Evolutionary conservation across 2,888 invertebrate genomes (phyloP).

Genomic region (Nemurella pictetii): DNA sequence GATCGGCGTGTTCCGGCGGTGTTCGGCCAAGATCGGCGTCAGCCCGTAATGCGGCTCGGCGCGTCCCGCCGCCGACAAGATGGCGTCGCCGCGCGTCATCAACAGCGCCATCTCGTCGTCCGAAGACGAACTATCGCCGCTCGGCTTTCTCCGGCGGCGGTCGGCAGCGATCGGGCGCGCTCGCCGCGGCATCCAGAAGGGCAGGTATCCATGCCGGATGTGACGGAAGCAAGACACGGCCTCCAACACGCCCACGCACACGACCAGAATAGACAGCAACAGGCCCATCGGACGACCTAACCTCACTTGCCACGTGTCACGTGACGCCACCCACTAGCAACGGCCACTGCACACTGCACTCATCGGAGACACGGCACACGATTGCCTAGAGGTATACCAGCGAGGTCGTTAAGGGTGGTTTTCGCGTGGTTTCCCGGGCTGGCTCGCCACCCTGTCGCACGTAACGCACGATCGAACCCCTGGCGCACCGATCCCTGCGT

Average conservation of each 20-base stretch:
- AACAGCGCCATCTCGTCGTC: constrained; percentile 29
- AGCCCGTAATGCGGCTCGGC: constrained; percentile 22
- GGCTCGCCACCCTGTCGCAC: too few relatives aligned
- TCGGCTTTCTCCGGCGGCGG: constrained; percentile 40
- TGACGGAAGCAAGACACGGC: constrained; percentile 62
- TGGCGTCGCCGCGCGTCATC: neutral
- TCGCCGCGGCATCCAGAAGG: constrained; percentile 33
- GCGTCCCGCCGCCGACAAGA: neutral
- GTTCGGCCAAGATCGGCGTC: constrained; percentile 31
- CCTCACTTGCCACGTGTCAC: too few relatives aligned
- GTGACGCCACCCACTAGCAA: too few relatives aligned
- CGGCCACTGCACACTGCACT: neutral
- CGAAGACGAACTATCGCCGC: constrained; percentile 21
- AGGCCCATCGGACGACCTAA: constrained; percentile 67
- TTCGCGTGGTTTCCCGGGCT: too few relatives aligned
- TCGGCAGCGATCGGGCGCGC: constrained; percentile 33
- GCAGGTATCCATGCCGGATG: constrained; percentile 54
- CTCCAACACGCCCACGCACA: constrained; percentile 76
- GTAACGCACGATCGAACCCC: too few relatives aligned
- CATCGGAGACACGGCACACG: too few relatives aligned
- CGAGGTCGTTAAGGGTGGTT: too few relatives aligned
- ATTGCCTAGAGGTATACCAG: too few relatives aligned
- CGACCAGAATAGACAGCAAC: constrained; percentile 71
- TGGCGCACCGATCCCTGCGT: neutral
- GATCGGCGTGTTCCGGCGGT: constrained; percentile 29